Base-by-base conservation (phyloP, 2,797 vertebrate species). In the Eurystomus glaucurus region DNA sequence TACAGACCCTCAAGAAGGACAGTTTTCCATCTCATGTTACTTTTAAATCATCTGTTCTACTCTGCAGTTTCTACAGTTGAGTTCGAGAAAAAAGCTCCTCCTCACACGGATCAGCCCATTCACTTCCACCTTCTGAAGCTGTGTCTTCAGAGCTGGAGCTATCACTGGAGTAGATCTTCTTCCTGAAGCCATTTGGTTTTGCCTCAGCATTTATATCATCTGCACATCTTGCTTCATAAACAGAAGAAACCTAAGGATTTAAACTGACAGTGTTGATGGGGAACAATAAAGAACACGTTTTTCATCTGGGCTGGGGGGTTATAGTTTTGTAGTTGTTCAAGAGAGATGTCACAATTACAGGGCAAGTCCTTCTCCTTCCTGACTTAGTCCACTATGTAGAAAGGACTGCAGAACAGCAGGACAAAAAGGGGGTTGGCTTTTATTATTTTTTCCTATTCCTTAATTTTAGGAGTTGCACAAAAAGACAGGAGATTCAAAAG, bases 171-270 rank as follows among this genome's bases (percentile, higher is more conserved):
- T 97, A 98, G 83, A 97, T 96, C 96, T 97, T 97, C 96, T 98
- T 98, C 86, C 93, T 96, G 98, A 98, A 97, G 97, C 98, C 95
- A 86, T 96, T 98, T 93, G 98, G 93, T 97, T 98, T 98, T 88
- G 97, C 94, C 94, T 98, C 98, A 88, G 98, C 95, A 61, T 92
- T 98, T 97, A 98, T 98, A 98, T 98, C 98, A 84, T 97, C 98
- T 93, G 98, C 97, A 97, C 98, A 98, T 98, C 98, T 98, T 91
- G 98, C 98, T 97, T 99, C 99, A 99, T 98, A 99, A 98, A 99
- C 99, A 99, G 99, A 99, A 99, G 99, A 99, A 99, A 98, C 99
- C 99, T 99, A 96, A n/a, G 85, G 95, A 88, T 90, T 96, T 94
- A 98, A 96, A 96, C 97, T 97, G 65, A 97, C 84, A 97, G 90